Base-by-base conservation (phyloP, 2,888 invertebrate species). In the Shargacucullia verbasci region DNA sequence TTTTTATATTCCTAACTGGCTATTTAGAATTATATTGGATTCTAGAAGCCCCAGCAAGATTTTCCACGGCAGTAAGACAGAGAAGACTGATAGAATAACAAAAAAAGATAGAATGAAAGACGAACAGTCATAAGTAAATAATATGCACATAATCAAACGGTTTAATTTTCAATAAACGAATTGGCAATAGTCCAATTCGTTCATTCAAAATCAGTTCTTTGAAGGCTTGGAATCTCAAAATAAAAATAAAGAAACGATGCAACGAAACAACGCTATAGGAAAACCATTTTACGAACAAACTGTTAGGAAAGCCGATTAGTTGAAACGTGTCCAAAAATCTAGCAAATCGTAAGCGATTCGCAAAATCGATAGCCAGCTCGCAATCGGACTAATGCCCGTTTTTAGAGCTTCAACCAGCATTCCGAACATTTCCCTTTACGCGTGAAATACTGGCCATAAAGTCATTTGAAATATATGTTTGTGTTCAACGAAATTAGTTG, bases 261-360 rank as follows among this genome's bases (percentile, higher is more conserved):
- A n/a, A 11, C 12, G 35, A 10, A n/a, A 11, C 12, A 39, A 10
- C 41, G 11, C 13, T 6, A 20, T 13, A 67, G 33, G 10, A 43
- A 35, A 70, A 70, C 29, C 15, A 12, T 46, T 39, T 40, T 40
- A 12, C 8, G 7, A 47, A 45, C 45, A 52, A 59, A 66, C 52
- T 33, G 38, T 72, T 48, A 35, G 61, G 59, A 45, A 13, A 48
- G n/a, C 31, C 53, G 69, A 60, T 73, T 53, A 59, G 67, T 67
- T 67, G 67, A 73, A 73, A 73, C 73, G 53, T 53, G 52, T 73
- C 73, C 67, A 67, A 67, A 67, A 67, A 60, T 68, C 45, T 60
- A 72, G 69, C 53, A 73, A 73, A 68, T 73, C 61, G 67, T 35
- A 14, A 68, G 41, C 73, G 73, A 68, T 67, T 67, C 67, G 29